A percentile compares a stretch with the other conserved stretches of the same genome.
Evolutionary conservation across 2,113 vertebrate genomes (phyloP).

Genomic region (Nansenia antarctica): DNA sequence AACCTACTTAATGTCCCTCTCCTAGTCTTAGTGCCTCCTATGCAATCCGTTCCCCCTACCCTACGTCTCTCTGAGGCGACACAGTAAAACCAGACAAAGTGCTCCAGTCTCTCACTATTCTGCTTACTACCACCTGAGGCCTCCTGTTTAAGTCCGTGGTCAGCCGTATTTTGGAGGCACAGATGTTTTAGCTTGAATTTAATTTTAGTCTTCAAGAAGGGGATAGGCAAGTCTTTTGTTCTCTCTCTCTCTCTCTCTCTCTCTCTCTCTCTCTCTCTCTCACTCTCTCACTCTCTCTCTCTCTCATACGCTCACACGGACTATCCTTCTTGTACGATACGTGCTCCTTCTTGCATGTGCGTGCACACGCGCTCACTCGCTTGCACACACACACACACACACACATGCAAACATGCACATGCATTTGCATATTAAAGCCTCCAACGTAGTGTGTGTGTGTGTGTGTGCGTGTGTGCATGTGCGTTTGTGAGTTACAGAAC

Average conservation of each 20-base stretch:
- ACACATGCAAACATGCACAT: background rate
- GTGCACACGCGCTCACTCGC: background rate
- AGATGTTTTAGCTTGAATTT: background rate
- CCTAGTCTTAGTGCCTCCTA: background rate
- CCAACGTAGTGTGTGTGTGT: background rate
- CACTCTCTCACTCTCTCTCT: background rate
- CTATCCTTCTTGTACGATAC: background rate
- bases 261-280: background rate
- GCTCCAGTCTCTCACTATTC: background rate
- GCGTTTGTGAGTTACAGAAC: background rate
- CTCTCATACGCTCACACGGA: background rate
- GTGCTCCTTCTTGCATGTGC: too few species aligned
- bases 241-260: background rate
- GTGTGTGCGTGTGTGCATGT: background rate
- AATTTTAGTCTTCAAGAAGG: background rate
- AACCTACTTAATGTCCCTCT: constrained; percentile 9
- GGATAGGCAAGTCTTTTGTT: too few species aligned
- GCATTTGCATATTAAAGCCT: background rate
- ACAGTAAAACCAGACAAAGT: background rate
- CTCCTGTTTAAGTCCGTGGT: background rate
- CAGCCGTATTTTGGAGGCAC: background rate
- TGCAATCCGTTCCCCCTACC: background rate
- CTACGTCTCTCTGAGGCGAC: background rate
- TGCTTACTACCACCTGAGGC: background rate
- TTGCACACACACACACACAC: background rate